A percentile compares a stretch with the other conserved stretches of the same genome.
phyloP scores from a whole-genome alignment of 2,888 invertebrate genomes.

The Gortyna flavago region DNA sequence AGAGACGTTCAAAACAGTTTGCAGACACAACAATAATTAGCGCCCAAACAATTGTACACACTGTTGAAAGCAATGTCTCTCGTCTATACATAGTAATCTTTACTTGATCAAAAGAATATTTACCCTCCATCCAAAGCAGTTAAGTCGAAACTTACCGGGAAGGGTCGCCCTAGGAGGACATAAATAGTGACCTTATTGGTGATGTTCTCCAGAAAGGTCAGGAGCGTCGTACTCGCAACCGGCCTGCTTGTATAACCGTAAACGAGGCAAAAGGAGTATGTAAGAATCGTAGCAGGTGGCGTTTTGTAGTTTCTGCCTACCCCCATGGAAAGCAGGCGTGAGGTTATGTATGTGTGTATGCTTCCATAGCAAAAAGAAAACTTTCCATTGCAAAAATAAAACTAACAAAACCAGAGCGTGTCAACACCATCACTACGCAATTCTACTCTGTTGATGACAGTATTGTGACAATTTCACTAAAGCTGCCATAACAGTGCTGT shows the following conservation, averaged over 20 bases:
- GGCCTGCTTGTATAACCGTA: background rate
- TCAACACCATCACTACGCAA: slow-evolving; percentile 3
- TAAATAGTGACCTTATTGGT: background rate
- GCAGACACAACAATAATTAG: slow-evolving; percentile 15
- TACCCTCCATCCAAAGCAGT: background rate
- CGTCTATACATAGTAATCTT: background rate
- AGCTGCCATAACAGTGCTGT: slow-evolving; percentile 25
- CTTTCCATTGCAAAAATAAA: background rate
- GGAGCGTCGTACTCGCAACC: background rate
- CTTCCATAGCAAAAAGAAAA: background rate
- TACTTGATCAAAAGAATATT: background rate
- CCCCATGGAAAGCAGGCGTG: too few species aligned
- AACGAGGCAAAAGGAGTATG: background rate
- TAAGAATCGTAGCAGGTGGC: background rate
- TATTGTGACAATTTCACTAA: slow-evolving; percentile 40
- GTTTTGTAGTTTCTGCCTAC: background rate
- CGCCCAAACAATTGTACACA: slow-evolving; percentile 6
- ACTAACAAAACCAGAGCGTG: slow-evolving; percentile 2
- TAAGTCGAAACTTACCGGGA: background rate
- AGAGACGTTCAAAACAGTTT: slow-evolving; percentile 13
- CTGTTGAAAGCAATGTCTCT: background rate
- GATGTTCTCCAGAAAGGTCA: background rate
- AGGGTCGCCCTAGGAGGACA: background rate
- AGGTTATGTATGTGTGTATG: background rate
- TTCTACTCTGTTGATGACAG: slow-evolving; percentile 39